These are phyloP conservation scores for Theristicus caerulescens DNA, from an alignment of 2,113 vertebrate genomes.

Conservation along the genomic window DNA sequence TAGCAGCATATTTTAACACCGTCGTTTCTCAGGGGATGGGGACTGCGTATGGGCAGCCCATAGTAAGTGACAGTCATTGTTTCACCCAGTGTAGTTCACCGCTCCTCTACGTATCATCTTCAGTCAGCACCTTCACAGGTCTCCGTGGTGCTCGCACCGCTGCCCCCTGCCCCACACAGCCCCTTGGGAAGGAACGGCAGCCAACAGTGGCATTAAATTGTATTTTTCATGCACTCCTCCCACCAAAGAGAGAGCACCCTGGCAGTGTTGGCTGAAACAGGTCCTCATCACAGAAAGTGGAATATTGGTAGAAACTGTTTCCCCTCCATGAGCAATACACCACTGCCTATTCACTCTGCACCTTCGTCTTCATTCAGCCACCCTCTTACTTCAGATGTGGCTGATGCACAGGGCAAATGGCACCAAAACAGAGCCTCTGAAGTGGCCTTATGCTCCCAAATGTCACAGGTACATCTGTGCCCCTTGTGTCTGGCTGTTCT, in stretches of 20 bases:
- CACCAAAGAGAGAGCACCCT: not conserved
- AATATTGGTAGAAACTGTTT: not conserved
- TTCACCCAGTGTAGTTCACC: not conserved
- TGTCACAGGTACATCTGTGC: fast-evolving
- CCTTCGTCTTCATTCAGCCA: not conserved
- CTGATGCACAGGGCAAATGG: not conserved
- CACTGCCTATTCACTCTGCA: fast-evolving
- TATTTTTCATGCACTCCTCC: not conserved
- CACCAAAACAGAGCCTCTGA: not conserved
- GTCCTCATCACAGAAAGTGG: not conserved
- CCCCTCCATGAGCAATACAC: not conserved
- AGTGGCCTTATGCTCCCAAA: not conserved
- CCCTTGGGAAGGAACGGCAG: not conserved
- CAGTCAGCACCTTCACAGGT: fast-evolving
- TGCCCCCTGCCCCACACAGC: not conserved
- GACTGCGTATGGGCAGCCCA: not conserved
- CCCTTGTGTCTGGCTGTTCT: not conserved
- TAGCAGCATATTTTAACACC: fast-evolving
- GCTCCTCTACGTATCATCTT: not conserved
- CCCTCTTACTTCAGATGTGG: not conserved
- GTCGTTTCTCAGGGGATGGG: not conserved
- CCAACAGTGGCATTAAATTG: fast-evolving
- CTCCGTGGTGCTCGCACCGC: fast-evolving
- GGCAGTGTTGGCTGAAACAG: not conserved
- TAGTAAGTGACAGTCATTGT: not conserved